Evolutionary conservation across 2,797 vertebrate genomes (phyloP), one percentile per base, ranked within the genome.

Genomic region (Lophius americanus): DNA sequence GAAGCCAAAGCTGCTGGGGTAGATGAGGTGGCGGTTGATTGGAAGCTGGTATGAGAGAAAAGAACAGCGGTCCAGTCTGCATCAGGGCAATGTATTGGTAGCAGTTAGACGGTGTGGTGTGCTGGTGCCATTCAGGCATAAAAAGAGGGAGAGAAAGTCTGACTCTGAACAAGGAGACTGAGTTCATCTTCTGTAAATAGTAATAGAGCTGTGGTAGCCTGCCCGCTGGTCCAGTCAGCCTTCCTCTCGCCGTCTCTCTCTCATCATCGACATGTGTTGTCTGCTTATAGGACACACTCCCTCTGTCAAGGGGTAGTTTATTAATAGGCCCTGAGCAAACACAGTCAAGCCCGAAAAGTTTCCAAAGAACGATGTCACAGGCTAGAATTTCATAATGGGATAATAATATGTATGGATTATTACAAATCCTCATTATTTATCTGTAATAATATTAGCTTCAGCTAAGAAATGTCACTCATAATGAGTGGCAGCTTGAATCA

Each of bases 281-380:
- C 88, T 91, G 87, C 85, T 78, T 46, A 23, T 23, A 55, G 86
- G 88, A 91, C 89, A 88, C 86, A 85, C 79, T 88, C 88, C 81
- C 78, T 92, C 90, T 89, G 90, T 92, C 86, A 92, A 80, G 78
- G 54, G 51, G 67, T 51, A 79, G 84, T 89, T 85, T 94, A 93
- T 93, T 93, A 93, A 92, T 93, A 94, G 83, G 66, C 56, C 68
- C 72, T 87, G 90, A 93, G 90, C 87, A 93, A 93, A 93, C 87
- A 91, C 71, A 83, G 88, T 83, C 64, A 70, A 82, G 86, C 87
- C 89, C 91, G 84, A 23, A 91, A 92, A 88, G 83, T 93, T 93
- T 93, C 90, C 90, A 88, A 84, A 77, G 77, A 80, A 78, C 82
- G 70, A 69, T 58, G 70, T 87, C 78, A 81, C 73, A 81, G 82